phyloP scores from a whole-genome alignment of 2,797 vertebrate genomes.

The Selene dorsalis region DNA sequence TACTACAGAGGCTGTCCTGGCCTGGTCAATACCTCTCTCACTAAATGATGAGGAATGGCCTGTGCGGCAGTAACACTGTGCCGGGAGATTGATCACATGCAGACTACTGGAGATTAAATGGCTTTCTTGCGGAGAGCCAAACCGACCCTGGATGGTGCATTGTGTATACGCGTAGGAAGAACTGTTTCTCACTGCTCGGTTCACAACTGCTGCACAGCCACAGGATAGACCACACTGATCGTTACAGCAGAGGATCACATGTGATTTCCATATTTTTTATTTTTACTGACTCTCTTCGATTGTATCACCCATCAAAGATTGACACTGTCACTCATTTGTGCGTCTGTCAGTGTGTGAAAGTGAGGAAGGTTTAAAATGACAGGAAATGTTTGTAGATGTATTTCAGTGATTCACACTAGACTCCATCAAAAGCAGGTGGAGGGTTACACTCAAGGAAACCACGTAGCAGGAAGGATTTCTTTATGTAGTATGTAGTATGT shows the following conservation, averaged over 20 bases:
- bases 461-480: background rate
- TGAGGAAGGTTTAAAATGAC: background rate
- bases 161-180: conserved; percentile 53
- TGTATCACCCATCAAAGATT: conserved; percentile 14
- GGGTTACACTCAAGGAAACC: conserved; percentile 18
- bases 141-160: conserved; percentile 68
- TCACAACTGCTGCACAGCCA: conserved; percentile 53
- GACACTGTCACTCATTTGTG: conserved; percentile 7
- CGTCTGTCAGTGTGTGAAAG: background rate
- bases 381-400: background rate
- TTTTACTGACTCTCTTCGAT: conserved; percentile 17
- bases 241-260: conserved; percentile 28
- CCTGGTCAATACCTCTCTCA: conserved; percentile 78
- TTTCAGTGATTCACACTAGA: conserved; percentile 6
- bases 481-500: background rate
- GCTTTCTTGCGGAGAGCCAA: conserved; percentile 75
- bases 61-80: conserved; percentile 77
- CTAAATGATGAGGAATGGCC: conserved; percentile 83
- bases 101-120: conserved; percentile 81
- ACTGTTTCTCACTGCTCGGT: conserved; percentile 38
- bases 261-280: conserved; percentile 1
- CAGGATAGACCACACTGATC: conserved; percentile 22
- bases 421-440: background rate
- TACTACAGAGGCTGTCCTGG: conserved; percentile 62
- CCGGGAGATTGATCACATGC: conserved; percentile 82